These are phyloP conservation scores for Callinectes sapidus DNA, from an alignment of 2,888 invertebrate genomes.

Conservation along the genomic window DNA sequence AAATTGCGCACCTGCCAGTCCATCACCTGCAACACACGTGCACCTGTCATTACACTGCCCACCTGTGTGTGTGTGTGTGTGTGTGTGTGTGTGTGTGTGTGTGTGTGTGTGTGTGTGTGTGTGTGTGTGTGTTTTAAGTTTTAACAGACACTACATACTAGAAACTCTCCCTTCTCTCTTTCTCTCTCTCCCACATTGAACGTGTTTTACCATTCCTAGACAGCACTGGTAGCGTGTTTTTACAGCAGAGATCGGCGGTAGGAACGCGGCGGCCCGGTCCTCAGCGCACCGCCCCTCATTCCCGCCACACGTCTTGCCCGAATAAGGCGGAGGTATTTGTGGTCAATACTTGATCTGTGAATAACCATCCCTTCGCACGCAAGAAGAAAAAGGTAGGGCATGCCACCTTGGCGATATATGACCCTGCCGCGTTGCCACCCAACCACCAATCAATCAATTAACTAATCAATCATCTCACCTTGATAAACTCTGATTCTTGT, in stretches of 20 bases:
- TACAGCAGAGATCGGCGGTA: too few relatives aligned
- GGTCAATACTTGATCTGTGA: neutral
- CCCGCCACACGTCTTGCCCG: too few relatives aligned
- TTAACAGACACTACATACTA: too few relatives aligned
- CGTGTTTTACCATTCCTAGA: too few relatives aligned
- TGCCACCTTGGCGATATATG: neutral
- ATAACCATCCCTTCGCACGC: neutral
- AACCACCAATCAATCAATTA: neutral
- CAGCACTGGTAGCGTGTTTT: too few relatives aligned
- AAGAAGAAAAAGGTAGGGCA: neutral
- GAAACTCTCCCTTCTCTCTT: too few relatives aligned
- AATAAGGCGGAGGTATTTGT: too few relatives aligned
- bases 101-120: neutral
- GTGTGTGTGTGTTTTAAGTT: neutral
- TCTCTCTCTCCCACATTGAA: too few relatives aligned
- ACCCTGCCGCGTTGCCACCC: too few relatives aligned
- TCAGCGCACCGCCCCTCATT: too few relatives aligned
- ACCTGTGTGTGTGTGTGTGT: too few relatives aligned
- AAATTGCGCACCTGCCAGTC: conserved; percentile 84
- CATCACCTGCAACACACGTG: conserved; percentile 79
- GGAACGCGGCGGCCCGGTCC: too few relatives aligned
- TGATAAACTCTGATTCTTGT: conserved; percentile 74
- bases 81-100: neutral
- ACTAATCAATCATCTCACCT: conserved; percentile 41
- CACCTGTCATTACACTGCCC: neutral